Evolutionary conservation across 2,797 vertebrate species (phyloP).

Genomic region (Percopsis omiscomaycus): DNA sequence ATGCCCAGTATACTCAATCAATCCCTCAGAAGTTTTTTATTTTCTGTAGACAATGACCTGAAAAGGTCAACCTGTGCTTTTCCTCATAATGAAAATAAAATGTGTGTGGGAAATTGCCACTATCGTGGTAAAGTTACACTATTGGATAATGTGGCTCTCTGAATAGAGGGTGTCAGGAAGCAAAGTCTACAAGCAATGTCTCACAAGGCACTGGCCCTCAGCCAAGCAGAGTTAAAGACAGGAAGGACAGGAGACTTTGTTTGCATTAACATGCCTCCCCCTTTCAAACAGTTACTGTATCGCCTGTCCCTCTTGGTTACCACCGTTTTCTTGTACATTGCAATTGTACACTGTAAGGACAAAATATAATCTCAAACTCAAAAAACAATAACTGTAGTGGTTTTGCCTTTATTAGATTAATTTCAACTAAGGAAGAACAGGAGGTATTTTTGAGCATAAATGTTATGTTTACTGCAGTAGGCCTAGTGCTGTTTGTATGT

Average conservation of each 20-base stretch:
- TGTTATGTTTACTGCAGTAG: not conserved
- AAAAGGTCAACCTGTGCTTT: not conserved
- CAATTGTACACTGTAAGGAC: conserved; percentile 3
- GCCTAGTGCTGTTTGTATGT: not conserved
- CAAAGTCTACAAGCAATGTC: conserved; percentile 20
- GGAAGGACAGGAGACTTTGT: conserved; percentile 54
- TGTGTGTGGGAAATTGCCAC: not conserved
- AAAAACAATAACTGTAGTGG: conserved; percentile 16
- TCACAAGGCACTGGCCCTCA: conserved; percentile 40
- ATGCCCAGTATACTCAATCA: not conserved
- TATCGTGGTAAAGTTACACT: not conserved
- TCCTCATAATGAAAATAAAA: conserved; percentile 26
- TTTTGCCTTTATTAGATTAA: no score
- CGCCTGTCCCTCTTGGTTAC: conserved; percentile 32
- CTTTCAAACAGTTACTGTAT: conserved; percentile 41
- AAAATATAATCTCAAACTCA: conserved; percentile 40
- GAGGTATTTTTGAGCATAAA: not conserved
- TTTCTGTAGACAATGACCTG: not conserved
- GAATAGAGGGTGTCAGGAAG: conserved; percentile 22
- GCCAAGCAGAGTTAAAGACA: conserved; percentile 53
- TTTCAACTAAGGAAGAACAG: not conserved
- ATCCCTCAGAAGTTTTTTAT: not conserved
- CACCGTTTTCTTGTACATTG: conserved; percentile 19
- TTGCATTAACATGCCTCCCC: conserved; percentile 35
- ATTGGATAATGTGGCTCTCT: conserved; percentile 7